Evolutionary conservation across 2,797 vertebrate species (phyloP), one percentile per base, ranked within the genome.

Genomic region (Eptatretus atami): DNA sequence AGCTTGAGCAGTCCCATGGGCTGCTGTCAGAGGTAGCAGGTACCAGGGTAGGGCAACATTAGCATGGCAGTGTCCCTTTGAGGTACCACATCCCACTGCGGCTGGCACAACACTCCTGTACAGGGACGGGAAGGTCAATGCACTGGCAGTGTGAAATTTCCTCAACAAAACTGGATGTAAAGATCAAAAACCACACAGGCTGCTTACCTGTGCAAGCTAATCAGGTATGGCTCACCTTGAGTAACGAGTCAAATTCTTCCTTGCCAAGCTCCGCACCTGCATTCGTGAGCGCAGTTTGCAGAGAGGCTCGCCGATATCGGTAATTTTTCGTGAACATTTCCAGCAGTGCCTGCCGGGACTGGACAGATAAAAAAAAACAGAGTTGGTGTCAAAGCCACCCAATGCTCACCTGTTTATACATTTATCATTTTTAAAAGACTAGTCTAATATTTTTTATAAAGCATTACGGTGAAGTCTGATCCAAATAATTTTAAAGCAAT

Each of bases 71-170:
- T 0, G 92, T 99, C 66, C 92, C 90, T 70, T 87, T 95, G 66
- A 99, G 84, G 69, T 93, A 95, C 92, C 92, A 99, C 83, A 86
- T 88, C 6, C 87, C 86, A 0, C 81, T 83, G 0, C 80, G 72
- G 74, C 87, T 86, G 67, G 78, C 76, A 54, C 92, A 99, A 76
- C 92, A 99, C 72, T 99, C 92, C 92, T 99, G 68, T 2, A 70
- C 71, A 14, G 11, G 71, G 52, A 71, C 15, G 64, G 52, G 53
- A 10, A 14, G 2, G 12, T 9, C n/a, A 65, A 24, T 53, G 3
- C 57, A 61, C 1, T 24, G 57, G 57, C 25, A 10, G 31, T 1
- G 31, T 31, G 31, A 31, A 3, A 44, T 44, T 44, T 44, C 4
- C 31, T 44, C 31, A 44, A 44, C 31, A 44, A 44, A 44, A 44